Conservation (phyloP, 1,140 invertebrate species). For the Neelides sp. region DNA sequence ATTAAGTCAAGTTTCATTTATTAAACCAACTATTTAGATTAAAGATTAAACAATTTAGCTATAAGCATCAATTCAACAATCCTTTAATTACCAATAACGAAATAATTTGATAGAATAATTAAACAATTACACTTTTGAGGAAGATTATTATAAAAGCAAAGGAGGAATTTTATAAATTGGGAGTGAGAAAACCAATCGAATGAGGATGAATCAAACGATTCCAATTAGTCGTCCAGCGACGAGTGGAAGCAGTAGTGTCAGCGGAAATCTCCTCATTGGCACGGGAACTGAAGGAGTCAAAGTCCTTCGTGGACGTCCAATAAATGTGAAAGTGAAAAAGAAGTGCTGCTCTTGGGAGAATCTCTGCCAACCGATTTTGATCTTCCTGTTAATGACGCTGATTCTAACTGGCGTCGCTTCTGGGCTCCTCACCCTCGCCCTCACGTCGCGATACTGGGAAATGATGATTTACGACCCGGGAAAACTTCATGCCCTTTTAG, state of each 20-base stretch:
- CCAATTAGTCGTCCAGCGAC: not conserved
- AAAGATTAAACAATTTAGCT: too few relatives aligned
- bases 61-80: too few relatives aligned
- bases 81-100: too few relatives aligned
- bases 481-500: constrained; percentile 12
- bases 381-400: constrained; percentile 21
- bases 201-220: too few relatives aligned
- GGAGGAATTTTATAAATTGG: too few relatives aligned
- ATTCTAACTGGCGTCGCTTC: constrained; percentile 20
- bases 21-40: too few relatives aligned
- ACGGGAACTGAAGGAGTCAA: not conserved
- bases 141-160: too few relatives aligned
- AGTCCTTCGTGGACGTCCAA: not conserved
- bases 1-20: too few relatives aligned
- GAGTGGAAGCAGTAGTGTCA: not conserved
- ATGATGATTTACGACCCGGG: constrained; percentile 27
- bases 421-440: constrained; percentile 16
- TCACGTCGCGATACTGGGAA: constrained; percentile 28
- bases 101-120: too few relatives aligned
- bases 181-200: too few relatives aligned
- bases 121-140: too few relatives aligned
- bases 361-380: constrained; percentile 23
- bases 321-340: constrained; percentile 21
- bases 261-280: constrained; percentile 8
- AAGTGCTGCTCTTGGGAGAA: constrained; percentile 23